Base-by-base conservation (phyloP, 1,140 invertebrate species). In the Drosophila takahashii region DNA sequence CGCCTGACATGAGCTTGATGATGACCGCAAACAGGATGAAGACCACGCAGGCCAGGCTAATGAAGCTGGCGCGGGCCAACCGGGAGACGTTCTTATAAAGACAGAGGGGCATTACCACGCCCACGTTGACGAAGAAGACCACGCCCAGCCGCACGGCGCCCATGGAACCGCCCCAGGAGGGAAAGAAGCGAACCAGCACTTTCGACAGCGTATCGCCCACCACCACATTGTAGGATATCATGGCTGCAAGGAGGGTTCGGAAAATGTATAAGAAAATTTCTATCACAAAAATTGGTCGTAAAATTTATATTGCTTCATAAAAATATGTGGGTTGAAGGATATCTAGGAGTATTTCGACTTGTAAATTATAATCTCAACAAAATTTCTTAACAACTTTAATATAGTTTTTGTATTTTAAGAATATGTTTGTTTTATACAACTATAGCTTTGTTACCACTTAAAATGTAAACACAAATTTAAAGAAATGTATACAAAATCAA, bases 181-280 rank as follows among this genome's bases (percentile, higher is more conserved):
- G 91, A 47, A 92, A 79, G 64, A 95, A 92, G 59, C 96, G 93
- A 7, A 95, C 93, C 34, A 97, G 92, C 3, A 98, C 96, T 92
- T 97, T 97, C 1, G 97, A 97, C 16, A 97, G 94, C 0, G 97
- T 98, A 91, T 98, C 97, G 29, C 97, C 97, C 18, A 98, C 97
- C 32, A 98, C 97, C 5, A 98, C 95, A 91, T 98, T 98, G 91
- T 98, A 98, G 47, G 96, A 97, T 32, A 97, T 96, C 96, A 98
- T 98, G 1, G 97, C 97, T 97, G 93, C 52, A 75, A 57, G 54
- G 45, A n/a, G 45, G 13, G 11, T 47, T 27, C 1, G 45, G 13
- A 13, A n/a, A 7, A 44, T 37, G 6, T 36, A 41, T 9, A 18
- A 45, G 16, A 26, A 6, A 67, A 58, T 7, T 18, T 51, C 26